A percentile compares a stretch with the other conserved stretches of the same genome.
Evolutionary conservation across 1,140 invertebrate species (phyloP).

Genomic region (Drosophila repletoides): DNA sequence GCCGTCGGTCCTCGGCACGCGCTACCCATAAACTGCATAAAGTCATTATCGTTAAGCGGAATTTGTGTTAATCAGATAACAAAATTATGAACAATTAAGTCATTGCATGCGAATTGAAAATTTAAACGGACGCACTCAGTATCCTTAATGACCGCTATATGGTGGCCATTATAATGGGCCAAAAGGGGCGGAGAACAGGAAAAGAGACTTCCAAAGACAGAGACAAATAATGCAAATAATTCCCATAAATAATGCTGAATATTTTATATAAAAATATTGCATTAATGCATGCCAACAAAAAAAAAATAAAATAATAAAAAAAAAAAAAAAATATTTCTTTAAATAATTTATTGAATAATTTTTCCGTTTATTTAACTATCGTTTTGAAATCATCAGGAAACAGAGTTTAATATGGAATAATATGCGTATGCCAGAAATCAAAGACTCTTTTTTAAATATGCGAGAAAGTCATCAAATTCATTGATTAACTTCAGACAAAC

Average conservation of each 20-base stretch:
- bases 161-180: background rate
- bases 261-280: too few relatives aligned
- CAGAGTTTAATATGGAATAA: too few relatives aligned
- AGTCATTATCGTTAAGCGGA: slow-evolving; percentile 80
- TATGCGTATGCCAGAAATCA: too few relatives aligned
- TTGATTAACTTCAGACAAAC: too few relatives aligned
- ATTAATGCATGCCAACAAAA: too few relatives aligned
- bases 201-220: background rate
- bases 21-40: slow-evolving; percentile 76
- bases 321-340: too few relatives aligned
- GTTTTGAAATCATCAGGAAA: too few relatives aligned
- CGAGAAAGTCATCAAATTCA: too few relatives aligned
- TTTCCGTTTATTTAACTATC: too few relatives aligned
- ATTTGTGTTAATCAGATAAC: slow-evolving; percentile 81
- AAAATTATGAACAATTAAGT: slow-evolving; percentile 81
- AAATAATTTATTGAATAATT: too few relatives aligned
- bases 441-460: too few relatives aligned
- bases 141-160: slow-evolving; percentile 39
- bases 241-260: slow-evolving; percentile 51
- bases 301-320: too few relatives aligned
- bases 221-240: slow-evolving; percentile 53
- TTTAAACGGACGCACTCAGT: slow-evolving; percentile 48
- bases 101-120: slow-evolving; percentile 80
- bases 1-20: slow-evolving; percentile 45
- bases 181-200: background rate